Evolutionary conservation across 2,797 vertebrate species (phyloP), one percentile per base, ranked within the genome.

Genomic region (Rhynchonycteris naso): DNA sequence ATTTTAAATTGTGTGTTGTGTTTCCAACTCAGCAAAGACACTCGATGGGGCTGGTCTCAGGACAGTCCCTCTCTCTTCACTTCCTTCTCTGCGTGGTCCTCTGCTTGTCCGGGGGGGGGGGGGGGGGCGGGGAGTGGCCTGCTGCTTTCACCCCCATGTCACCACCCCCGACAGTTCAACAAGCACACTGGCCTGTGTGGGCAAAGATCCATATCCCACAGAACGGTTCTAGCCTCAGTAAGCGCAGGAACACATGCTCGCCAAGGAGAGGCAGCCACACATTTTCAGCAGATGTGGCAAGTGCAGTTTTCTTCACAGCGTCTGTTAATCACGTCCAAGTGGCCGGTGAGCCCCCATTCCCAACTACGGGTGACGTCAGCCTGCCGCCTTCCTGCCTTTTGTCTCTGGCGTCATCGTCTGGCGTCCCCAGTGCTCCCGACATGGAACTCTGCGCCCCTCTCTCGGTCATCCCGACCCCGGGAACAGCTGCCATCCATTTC

Each of bases 251-350:
- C 33, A 33, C 50, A 87, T n/a, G 6, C 33, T 68, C 84, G 75
- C 30, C 66, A 81, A 86, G 74, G 11, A 79, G 91, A 94, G 88
- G 84, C 78, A 80, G 86, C 80, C 85, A 61, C 83, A 78, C 59
- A 19, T 68, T 78, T 93, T 87, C 93, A 76, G 89, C 58, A 47
- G 74, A 81, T 16, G 59, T 93, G 52, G 61, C 83, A 88, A 79
- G 72, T 21, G 81, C 35, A 21, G 47, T 88, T 81, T 87, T 15
- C 1, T 9, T 88, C 81, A 76, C 19, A 35, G 58, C 33, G 33
- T n/a, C 89, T 63, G 94, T 97, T 96, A 96, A 96, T 97, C 97
- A 96, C 89, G 38, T 47, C 82, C 54, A 69, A 79, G 83, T 88
- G 92, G 95, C 30, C 88, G 81, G 88, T 83, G 84, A 74, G 35